Base-by-base conservation (phyloP, 2,797 vertebrate genomes). In the Chromis chromis region DNA sequence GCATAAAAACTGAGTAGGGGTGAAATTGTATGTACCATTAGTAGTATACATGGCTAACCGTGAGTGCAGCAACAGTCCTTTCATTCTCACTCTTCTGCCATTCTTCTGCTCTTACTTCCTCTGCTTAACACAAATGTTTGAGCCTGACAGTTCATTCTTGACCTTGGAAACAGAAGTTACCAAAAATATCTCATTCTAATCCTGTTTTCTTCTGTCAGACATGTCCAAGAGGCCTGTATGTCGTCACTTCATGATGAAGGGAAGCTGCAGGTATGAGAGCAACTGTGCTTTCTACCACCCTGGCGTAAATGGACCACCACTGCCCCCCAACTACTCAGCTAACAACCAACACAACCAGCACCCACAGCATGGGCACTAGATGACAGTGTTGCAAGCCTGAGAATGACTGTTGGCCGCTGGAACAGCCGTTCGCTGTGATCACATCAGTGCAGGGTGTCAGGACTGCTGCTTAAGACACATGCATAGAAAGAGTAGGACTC, bases 211-310 rank as follows among this genome's bases (percentile, higher is more conserved):
- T 48, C 1, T 48, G 11, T 21, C 93, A 98, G 97, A 98, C 84
- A 97, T 97, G 96, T 97, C 97, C 27, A 96, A 94, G 76, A 96
- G 97, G 59, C 95, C 97, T 0, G 94, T 98, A 50, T 99, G 97
- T 87, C 96, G 97, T 14, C 97, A 98, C 82, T 98, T 98, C 92
- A 97, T 97, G 95, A 96, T 97, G 96, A 98, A 97, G 82, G 97
- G 97, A 79, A 97, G 95, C 93, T 98, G 97, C 90, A 92, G 96
- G 70, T 98, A 98, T 9, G 97, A 99, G 88, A 96, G 95, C 88
- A 97, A 96, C 88, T 98, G 97, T 91, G 97, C 97, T 62, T 98
- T 98, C 89, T 98, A 98, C 90, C 97, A 98, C 75, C 97, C 97
- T 0, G 97, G 97, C 0, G 96, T 98, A 10, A 98, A 98, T 0